A percentile compares a stretch with the other conserved stretches of the same genome.
phyloP scores from a whole-genome alignment of 2,888 invertebrate genomes.

The Marronus borbonicus region DNA sequence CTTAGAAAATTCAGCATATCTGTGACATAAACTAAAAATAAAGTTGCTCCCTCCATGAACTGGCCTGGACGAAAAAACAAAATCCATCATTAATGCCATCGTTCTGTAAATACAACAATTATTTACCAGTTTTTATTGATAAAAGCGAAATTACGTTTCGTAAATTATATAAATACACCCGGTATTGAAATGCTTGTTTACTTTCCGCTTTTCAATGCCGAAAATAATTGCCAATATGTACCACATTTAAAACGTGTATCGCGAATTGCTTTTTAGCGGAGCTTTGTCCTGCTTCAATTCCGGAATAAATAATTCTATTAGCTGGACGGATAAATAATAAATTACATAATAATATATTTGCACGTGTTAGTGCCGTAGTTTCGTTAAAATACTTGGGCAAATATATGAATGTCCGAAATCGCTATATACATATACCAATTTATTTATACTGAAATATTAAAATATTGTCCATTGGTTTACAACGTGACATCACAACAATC shows the following conservation, averaged over 20 bases:
- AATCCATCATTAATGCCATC: too few relatives aligned
- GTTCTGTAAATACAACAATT: too few relatives aligned
- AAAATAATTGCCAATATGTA: slow-evolving; percentile 3
- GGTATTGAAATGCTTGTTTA: neutral
- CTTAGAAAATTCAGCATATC: too few relatives aligned
- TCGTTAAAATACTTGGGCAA: slow-evolving; percentile 27
- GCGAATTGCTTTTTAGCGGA: slow-evolving; percentile 7
- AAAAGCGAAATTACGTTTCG: too few relatives aligned
- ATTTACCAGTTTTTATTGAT: too few relatives aligned
- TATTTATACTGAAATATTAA: slow-evolving; percentile 24
- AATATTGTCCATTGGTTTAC: slow-evolving; percentile 26
- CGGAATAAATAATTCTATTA: slow-evolving; percentile 32
- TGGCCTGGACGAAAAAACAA: too few relatives aligned
- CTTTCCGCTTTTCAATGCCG: neutral
- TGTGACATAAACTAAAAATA: too few relatives aligned
- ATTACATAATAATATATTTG: slow-evolving; percentile 15
- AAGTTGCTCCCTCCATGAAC: too few relatives aligned
- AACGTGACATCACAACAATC: slow-evolving; percentile 29
- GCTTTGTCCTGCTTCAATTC: neutral
- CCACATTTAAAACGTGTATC: slow-evolving; percentile 13
- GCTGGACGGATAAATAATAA: slow-evolving; percentile 21
- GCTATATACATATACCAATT: neutral
- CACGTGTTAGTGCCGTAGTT: slow-evolving; percentile 28
- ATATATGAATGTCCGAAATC: neutral
- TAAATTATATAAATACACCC: neutral